Base-by-base conservation (phyloP, 2,113 vertebrate species). In the Halichoerus grypus region DNA sequence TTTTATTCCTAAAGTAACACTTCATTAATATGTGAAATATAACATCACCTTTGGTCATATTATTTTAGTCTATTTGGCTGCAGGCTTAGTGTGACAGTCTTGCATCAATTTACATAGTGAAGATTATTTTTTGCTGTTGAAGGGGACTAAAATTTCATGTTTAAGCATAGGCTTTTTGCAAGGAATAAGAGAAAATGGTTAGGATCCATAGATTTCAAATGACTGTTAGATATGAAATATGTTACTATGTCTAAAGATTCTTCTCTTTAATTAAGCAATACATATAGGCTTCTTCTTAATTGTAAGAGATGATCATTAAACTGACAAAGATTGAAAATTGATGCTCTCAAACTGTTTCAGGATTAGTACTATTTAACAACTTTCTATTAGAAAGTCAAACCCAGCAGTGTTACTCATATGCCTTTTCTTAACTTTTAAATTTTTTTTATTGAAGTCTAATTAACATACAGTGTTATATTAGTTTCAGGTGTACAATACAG, bases 21-120 rank as follows among this genome's bases (percentile, higher is more conserved):
- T 93, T 96, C 92, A 94, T 97, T 96, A 97, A 76, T 81, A 94
- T 95, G 57, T 97, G 94, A 94, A 94, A 85, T 74, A 51, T 76
- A 95, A 84, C 39, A 90, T 55, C 80, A 97, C 80, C 69, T 95
- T 92, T 97, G 53, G 63, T 97, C 87, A 92, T 88, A 91, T 85
- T 94, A 46, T 94, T 96, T 84, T 69, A 95, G 61, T 94, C n/a
- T 71, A 80, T 90, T 88, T 96, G 88, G 55, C 71, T 96, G 33
- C 10, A 65, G 96, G 85, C 82, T 94, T 82, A 57, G 13, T 93
- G 42, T 90, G 67, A 79, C 46, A 96, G 39, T 65, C 53, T 90
- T 92, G 61, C 53, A 89, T 67, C 5, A 4, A 88, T 94, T 96
- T 96, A 63, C 42, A 74, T 76, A 92, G 18, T 80, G 85, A 97